A percentile compares a stretch with the other conserved stretches of the same genome.
phyloP scores from a whole-genome alignment of 2,113 vertebrate species.

The Emydocephalus ijimae region DNA sequence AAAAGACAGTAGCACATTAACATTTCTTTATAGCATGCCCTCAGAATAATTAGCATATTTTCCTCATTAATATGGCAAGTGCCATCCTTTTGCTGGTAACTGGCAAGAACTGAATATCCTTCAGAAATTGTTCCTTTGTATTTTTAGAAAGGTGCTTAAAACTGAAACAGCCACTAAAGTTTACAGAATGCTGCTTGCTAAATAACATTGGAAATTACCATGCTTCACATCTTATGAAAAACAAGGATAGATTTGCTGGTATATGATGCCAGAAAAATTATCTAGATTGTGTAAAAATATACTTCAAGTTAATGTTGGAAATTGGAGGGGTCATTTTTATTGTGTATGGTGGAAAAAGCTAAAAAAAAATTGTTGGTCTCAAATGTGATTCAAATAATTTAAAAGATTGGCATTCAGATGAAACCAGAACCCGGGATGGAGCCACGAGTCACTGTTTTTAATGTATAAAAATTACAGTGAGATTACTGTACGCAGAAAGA shows the following conservation, averaged over 20 bases:
- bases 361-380: neutral
- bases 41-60: conserved; percentile 1
- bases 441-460: neutral
- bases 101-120: neutral
- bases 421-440: neutral
- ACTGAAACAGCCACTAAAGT: neutral
- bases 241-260: neutral
- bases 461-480: neutral
- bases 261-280: neutral
- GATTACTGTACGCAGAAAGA: neutral
- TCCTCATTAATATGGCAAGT: neutral
- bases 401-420: neutral
- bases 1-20: neutral
- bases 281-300: neutral
- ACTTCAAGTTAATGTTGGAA: neutral
- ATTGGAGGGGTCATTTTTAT: neutral
- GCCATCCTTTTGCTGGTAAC: neutral
- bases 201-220: neutral
- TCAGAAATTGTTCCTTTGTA: neutral
- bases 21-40: neutral
- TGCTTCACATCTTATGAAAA: neutral
- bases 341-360: neutral
- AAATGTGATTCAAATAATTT: neutral
- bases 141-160: neutral
- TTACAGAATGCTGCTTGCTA: neutral